Percentiles rank a stretch among this genome's conserved stretches.
Evolutionary conservation across 1,140 invertebrate genomes (phyloP).

Genomic region (Palaemon carinicauda): DNA sequence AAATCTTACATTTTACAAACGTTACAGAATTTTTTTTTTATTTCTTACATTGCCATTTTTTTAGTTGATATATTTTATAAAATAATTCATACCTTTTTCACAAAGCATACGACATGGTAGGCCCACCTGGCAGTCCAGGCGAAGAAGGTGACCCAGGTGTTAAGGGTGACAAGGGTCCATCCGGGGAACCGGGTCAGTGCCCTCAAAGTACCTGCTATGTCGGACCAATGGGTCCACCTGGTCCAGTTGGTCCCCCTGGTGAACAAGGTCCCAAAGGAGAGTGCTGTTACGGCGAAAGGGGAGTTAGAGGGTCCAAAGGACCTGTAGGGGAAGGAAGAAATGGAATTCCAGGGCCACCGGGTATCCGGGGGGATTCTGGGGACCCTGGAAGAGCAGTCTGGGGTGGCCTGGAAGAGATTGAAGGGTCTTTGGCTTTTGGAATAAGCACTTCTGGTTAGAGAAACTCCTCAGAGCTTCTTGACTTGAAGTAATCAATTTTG

Average conservation of each 20-base stretch:
- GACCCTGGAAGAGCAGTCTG: neutral
- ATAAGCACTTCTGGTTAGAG: too few relatives aligned
- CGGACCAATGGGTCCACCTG: slow-evolving; percentile 19
- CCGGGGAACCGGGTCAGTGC: slow-evolving; percentile 27
- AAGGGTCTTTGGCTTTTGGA: too few relatives aligned
- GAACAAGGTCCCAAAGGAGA: slow-evolving; percentile 21
- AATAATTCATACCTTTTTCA: too few relatives aligned
- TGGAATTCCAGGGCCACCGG: neutral
- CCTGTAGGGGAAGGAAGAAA: neutral
- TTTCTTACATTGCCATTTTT: too few relatives aligned
- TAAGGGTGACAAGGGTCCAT: slow-evolving; percentile 25
- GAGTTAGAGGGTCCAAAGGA: neutral
- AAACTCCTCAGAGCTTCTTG: too few relatives aligned
- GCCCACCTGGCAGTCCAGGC: slow-evolving; percentile 1
- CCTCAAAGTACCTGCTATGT: slow-evolving; percentile 20
- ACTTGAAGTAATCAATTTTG: too few relatives aligned
- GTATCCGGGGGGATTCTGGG: slow-evolving; percentile 11
- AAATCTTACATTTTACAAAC: too few relatives aligned
- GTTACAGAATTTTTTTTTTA: too few relatives aligned
- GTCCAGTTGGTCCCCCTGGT: neutral
- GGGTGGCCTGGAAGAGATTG: neutral
- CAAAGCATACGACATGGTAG: slow-evolving; percentile 37
- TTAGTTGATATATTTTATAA: too few relatives aligned
- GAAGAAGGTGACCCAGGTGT: slow-evolving; percentile 27
- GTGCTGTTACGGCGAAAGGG: slow-evolving; percentile 17